phyloP scores from a whole-genome alignment of 1,140 invertebrate species.

The Bicyclus anynana region DNA sequence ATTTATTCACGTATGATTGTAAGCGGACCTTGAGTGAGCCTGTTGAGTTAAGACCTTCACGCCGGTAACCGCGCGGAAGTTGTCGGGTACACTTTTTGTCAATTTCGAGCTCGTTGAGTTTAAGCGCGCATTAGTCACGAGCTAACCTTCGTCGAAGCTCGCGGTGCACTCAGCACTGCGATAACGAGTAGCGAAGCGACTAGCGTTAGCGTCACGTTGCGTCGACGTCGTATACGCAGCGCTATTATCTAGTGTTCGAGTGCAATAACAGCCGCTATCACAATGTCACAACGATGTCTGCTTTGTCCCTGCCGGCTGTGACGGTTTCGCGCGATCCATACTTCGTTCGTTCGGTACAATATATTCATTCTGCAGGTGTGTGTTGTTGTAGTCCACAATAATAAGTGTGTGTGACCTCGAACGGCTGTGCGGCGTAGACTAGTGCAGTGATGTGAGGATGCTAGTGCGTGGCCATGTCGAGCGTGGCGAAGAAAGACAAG shows the following conservation, averaged over 20 bases:
- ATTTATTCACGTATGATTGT: constrained; percentile 73
- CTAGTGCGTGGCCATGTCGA: constrained; percentile 67
- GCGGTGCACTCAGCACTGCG: constrained; percentile 55
- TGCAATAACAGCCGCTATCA: constrained; percentile 67
- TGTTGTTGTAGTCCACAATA: background rate
- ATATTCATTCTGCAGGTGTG: background rate
- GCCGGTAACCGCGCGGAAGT: constrained; percentile 75
- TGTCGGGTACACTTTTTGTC: constrained; percentile 70
- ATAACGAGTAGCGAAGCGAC: constrained; percentile 40
- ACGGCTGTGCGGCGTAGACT: constrained; percentile 32
- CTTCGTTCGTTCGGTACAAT: too few species aligned
- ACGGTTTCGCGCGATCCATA: constrained; percentile 41
- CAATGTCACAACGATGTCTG: constrained; percentile 66
- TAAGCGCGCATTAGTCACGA: constrained; percentile 71
- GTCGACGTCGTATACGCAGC: too few species aligned
- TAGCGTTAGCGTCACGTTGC: constrained; percentile 20
- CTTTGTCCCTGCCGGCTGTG: constrained; percentile 48
- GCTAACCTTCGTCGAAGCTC: constrained; percentile 52
- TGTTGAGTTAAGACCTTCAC: constrained; percentile 70
- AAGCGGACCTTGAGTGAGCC: constrained; percentile 70
- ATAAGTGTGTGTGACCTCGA: constrained; percentile 24
- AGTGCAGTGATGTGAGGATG: constrained; percentile 70
- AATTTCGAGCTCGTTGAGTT: constrained; percentile 69
- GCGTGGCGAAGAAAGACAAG: constrained; percentile 89
- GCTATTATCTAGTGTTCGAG: constrained; percentile 20